These are phyloP conservation scores for Drosophila fungiperda DNA, from an alignment of 2,888 invertebrate genomes.

Conservation along the genomic window DNA sequence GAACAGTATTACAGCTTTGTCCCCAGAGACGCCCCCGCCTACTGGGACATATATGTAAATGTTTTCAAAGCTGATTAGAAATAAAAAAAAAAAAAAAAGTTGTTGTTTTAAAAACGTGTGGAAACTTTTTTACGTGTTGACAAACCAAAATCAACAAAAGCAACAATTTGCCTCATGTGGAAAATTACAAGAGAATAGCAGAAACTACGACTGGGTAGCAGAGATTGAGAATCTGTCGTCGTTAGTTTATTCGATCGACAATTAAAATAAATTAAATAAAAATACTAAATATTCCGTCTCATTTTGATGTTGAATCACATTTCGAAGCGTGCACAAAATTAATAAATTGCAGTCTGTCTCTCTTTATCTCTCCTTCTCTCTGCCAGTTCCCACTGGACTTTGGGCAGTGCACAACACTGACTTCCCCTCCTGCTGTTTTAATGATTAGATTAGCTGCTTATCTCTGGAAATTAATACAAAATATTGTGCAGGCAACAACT, in stretches of 20 bases:
- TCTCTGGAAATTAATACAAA: conserved; percentile 16
- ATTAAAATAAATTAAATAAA: conserved; percentile 24
- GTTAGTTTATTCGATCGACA: conserved; percentile 16
- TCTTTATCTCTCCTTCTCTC: not conserved
- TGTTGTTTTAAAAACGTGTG: conserved; percentile 48
- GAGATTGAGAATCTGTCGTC: conserved; percentile 6
- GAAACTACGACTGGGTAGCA: not conserved
- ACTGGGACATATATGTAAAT: conserved; percentile 5
- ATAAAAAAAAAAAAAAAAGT: not conserved
- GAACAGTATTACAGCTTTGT: not conserved
- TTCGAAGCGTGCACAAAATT: conserved; percentile 36
- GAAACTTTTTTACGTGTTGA: conserved; percentile 54
- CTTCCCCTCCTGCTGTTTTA: not conserved
- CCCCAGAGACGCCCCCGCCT: not conserved
- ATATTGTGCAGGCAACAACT: not conserved
- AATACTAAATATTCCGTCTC: conserved; percentile 24
- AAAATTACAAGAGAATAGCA: conserved; percentile 51
- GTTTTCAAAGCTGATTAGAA: conserved; percentile 49
- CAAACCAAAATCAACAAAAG: conserved; percentile 24
- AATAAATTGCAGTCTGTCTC: conserved; percentile 11
- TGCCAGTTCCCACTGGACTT: conserved; percentile 27
- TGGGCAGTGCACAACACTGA: conserved; percentile 30
- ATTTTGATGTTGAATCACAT: conserved; percentile 44
- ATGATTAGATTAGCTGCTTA: conserved; percentile 41
- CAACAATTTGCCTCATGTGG: conserved; percentile 25